Percentiles rank a stretch among this genome's conserved stretches.
These are phyloP conservation scores for Lagothrix lagotricha DNA, from an alignment of 2,797 vertebrate genomes.

Conservation along the genomic window DNA sequence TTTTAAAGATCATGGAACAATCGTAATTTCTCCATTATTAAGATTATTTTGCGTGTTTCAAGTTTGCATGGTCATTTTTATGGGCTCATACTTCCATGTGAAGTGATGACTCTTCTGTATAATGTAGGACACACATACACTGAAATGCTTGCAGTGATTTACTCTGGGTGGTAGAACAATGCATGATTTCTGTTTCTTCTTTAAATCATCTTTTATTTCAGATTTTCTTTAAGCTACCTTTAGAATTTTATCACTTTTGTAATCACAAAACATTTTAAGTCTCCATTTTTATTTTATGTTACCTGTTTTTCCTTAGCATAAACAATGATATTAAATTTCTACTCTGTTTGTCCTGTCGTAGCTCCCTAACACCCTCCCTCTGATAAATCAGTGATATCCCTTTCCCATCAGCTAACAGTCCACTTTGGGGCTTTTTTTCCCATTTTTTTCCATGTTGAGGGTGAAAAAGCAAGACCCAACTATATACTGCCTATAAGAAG, in stretches of 20 bases:
- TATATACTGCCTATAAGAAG: not conserved
- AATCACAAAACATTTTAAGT: not conserved
- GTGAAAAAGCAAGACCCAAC: not conserved
- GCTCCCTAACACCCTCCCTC: not conserved
- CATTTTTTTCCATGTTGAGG: not conserved
- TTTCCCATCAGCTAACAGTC: not conserved
- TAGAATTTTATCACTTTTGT: not conserved
- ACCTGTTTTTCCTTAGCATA: not conserved
- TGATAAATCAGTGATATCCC: not conserved
- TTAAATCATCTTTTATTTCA: not conserved
- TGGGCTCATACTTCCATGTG: not conserved
- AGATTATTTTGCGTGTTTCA: not conserved
- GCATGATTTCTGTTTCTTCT: not conserved
- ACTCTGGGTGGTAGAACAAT: not conserved
- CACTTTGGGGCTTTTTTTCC: not conserved
- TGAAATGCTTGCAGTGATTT: not conserved
- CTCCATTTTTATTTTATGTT: not conserved
- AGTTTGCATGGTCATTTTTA: not conserved
- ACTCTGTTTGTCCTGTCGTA: not conserved
- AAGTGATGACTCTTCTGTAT: not conserved
- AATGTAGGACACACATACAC: not conserved
- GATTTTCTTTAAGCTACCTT: not conserved
- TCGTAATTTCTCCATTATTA: not conserved
- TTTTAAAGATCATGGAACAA: not conserved
- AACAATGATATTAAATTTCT: not conserved